Evolutionary conservation across 2,113 vertebrate species (phyloP).

Genomic region (Neomonachus schauinslandi): DNA sequence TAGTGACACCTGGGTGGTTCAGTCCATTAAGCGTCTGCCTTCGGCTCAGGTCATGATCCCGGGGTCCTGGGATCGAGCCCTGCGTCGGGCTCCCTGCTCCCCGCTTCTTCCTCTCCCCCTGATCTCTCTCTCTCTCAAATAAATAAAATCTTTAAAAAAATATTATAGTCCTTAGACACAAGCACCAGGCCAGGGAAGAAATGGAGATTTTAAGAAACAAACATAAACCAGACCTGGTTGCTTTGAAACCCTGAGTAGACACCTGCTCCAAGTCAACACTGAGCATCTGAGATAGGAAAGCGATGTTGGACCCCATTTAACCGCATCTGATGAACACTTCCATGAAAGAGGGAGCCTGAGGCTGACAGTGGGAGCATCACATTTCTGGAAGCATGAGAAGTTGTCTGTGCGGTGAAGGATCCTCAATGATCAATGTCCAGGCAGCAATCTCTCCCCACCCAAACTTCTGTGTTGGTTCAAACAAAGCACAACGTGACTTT

Average conservation of each 20-base stretch:
- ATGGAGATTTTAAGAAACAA: neutral
- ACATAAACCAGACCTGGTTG: neutral
- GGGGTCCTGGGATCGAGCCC: neutral
- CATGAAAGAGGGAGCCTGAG: neutral
- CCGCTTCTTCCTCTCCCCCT: neutral
- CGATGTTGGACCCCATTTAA: neutral
- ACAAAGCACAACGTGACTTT: neutral
- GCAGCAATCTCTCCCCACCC: fast-evolving
- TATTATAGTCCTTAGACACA: no score
- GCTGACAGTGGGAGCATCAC: neutral
- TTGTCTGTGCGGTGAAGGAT: fast-evolving
- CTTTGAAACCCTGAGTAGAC: neutral
- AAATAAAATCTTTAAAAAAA: neutral
- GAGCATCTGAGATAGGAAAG: neutral
- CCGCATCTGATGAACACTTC: neutral
- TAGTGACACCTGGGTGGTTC: neutral
- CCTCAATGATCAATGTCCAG: fast-evolving
- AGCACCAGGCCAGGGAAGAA: no score
- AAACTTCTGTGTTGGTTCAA: fast-evolving
- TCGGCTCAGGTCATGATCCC: neutral
- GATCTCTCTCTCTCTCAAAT: neutral
- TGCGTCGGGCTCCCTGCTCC: neutral
- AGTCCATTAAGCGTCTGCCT: neutral
- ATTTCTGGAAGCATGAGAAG: fast-evolving
- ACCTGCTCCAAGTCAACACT: neutral